Evolutionary conservation across 2,888 invertebrate genomes (phyloP).

Genomic region (Hololepta plana): DNA sequence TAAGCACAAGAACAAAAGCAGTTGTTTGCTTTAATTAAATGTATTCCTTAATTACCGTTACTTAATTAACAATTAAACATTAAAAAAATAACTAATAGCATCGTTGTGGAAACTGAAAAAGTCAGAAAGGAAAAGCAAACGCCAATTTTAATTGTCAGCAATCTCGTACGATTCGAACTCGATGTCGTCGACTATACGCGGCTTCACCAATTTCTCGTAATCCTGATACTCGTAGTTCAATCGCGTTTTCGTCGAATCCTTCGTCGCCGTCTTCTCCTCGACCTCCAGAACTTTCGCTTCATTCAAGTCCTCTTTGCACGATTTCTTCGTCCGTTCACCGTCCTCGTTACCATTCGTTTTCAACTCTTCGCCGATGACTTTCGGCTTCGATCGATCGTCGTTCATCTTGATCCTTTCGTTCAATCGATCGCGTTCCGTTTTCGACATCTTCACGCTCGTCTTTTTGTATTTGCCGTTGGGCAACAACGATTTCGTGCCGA

Average conservation of each 20-base stretch:
- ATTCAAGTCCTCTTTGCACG: slow-evolving; percentile 8
- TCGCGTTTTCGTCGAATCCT: slow-evolving; percentile 12
- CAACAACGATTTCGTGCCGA: slow-evolving; percentile 40
- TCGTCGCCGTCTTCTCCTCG: not conserved
- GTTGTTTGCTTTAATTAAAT: no score
- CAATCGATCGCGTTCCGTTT: no score
- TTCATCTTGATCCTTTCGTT: slow-evolving; percentile 18
- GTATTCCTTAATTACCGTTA: no score
- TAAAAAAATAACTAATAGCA: not conserved
- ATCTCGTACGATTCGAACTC: slow-evolving; percentile 48
- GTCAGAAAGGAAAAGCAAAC: not conserved
- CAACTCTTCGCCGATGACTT: slow-evolving; percentile 31
- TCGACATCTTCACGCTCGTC: no score
- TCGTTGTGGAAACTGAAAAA: not conserved
- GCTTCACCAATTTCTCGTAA: slow-evolving; percentile 36
- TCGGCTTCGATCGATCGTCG: slow-evolving; percentile 17
- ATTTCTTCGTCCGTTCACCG: slow-evolving; percentile 12
- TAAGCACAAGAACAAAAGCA: no score
- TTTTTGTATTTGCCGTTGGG: no score
- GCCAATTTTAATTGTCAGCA: slow-evolving; percentile 14
- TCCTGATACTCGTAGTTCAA: slow-evolving; percentile 22
- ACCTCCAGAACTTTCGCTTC: slow-evolving; percentile 6
- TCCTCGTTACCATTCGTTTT: slow-evolving; percentile 18
- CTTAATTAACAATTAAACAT: no score
- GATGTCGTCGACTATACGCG: slow-evolving; percentile 52